phyloP scores from a whole-genome alignment of 2,888 invertebrate species.

The Orthonevra nobilis region DNA sequence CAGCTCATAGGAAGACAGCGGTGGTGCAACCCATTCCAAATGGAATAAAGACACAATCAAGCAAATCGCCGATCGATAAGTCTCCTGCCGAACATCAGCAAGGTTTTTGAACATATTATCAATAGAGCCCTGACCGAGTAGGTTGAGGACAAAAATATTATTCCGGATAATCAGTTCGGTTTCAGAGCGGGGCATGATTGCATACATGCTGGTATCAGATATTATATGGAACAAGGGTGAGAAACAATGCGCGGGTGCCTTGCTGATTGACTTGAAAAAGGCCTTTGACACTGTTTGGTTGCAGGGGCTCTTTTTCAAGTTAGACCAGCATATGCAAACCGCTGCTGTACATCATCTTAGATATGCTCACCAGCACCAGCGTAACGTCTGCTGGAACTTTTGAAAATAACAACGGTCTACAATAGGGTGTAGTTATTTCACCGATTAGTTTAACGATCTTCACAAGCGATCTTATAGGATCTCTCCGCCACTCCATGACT shows the following conservation, averaged over 20 bases:
- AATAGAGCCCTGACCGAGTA: neutral
- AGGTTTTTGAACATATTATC: neutral
- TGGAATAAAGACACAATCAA: neutral
- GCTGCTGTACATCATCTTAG: neutral
- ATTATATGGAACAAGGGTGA: neutral
- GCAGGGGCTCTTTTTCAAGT: neutral
- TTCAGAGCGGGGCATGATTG: slow-evolving; percentile 5
- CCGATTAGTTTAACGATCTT: neutral
- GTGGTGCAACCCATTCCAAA: neutral
- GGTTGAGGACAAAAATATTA: slow-evolving; percentile 6
- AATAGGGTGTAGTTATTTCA: neutral
- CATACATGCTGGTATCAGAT: neutral
- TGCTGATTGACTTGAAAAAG: neutral
- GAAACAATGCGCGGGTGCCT: slow-evolving; percentile 11
- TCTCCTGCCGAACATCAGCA: slow-evolving; percentile 1
- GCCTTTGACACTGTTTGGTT: slow-evolving; percentile 10
- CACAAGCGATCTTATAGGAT: neutral
- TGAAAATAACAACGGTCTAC: neutral
- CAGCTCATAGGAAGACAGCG: neutral
- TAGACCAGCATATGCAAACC: neutral
- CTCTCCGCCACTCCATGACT: slow-evolving; percentile 5
- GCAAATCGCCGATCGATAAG: neutral
- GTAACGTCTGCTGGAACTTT: neutral
- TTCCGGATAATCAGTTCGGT: slow-evolving; percentile 3
- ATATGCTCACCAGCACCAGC: neutral